Percentiles rank a stretch among this genome's conserved stretches.
These are phyloP conservation scores for Rhizomys pruinosus DNA, from an alignment of 2,113 vertebrate genomes.

Conservation along the genomic window DNA sequence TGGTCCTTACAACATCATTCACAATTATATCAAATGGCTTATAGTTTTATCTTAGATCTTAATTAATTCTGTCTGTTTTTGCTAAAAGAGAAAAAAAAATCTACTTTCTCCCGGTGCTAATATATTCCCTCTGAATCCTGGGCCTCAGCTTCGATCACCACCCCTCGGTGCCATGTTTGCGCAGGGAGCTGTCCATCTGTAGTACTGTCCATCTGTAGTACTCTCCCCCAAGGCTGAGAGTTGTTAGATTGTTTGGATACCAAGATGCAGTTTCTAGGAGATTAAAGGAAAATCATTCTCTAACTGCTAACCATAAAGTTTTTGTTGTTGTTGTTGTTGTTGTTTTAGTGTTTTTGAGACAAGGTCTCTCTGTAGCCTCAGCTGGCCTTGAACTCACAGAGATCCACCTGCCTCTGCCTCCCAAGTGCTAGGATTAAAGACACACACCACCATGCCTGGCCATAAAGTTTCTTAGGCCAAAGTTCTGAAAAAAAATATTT, in stretches of 20 bases:
- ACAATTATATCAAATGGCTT: not conserved
- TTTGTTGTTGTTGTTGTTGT: too few species aligned
- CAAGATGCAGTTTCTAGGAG: not conserved
- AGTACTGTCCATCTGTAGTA: not conserved
- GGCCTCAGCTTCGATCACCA: not conserved
- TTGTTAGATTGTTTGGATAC: rapidly evolving
- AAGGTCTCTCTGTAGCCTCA: too few species aligned
- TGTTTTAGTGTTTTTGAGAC: too few species aligned
- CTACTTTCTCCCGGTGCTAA: not conserved
- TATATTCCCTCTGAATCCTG: not conserved
- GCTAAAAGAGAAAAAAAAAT: not conserved
- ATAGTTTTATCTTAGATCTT: not conserved
- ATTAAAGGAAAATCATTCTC: not conserved
- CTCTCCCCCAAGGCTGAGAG: rapidly evolving
- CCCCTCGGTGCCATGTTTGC: rapidly evolving
- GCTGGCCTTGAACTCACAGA: too few species aligned
- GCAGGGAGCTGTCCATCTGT: not conserved
- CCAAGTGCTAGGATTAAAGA: too few species aligned
- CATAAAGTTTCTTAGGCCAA: not conserved
- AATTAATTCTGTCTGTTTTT: not conserved
- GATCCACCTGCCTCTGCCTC: too few species aligned
- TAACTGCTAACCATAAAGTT: too few species aligned
- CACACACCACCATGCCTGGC: too few species aligned
- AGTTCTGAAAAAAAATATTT: not conserved
- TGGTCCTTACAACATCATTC: not conserved